Evolutionary conservation across 2,797 vertebrate genomes (phyloP).

Genomic region (Oceanodroma leucorhoa): DNA sequence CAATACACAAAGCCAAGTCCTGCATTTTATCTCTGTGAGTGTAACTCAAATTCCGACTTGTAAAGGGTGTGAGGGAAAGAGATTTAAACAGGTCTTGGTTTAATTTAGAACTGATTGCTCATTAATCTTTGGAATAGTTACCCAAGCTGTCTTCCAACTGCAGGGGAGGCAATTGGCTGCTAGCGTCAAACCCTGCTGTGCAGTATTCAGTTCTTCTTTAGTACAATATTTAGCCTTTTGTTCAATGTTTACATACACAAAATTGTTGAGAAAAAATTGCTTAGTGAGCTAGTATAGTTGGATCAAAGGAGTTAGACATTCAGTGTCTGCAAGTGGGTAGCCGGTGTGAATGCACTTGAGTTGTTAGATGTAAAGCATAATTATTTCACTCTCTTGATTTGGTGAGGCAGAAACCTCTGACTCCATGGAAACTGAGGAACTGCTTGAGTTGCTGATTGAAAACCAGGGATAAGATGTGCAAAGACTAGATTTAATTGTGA

Average conservation of each 20-base stretch:
- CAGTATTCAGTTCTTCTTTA: slow-evolving; percentile 68
- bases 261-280: slow-evolving; percentile 71
- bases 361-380: slow-evolving; percentile 32
- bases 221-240: slow-evolving; percentile 75
- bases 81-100: slow-evolving; percentile 71
- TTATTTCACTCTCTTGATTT: slow-evolving; percentile 48
- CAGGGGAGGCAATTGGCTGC: slow-evolving; percentile 74
- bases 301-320: slow-evolving; percentile 56
- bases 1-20: slow-evolving; percentile 55
- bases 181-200: slow-evolving; percentile 69
- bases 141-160: slow-evolving; percentile 75
- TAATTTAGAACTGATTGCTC: slow-evolving; percentile 78
- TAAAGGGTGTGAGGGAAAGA: slow-evolving; percentile 28
- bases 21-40: slow-evolving; percentile 66
- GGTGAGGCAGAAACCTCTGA: slow-evolving; percentile 31
- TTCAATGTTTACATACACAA: slow-evolving; percentile 74
- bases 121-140: slow-evolving; percentile 80
- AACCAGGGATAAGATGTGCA: neutral
- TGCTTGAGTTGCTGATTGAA: slow-evolving; percentile 1
- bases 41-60: slow-evolving; percentile 51
- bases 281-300: slow-evolving; percentile 68
- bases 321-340: slow-evolving; percentile 42
- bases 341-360: slow-evolving; percentile 39
- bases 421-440: slow-evolving; percentile 30
- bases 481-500: neutral